Evolutionary conservation across 2,797 vertebrate species (phyloP).

Genomic region (Oryzias sinensis): DNA sequence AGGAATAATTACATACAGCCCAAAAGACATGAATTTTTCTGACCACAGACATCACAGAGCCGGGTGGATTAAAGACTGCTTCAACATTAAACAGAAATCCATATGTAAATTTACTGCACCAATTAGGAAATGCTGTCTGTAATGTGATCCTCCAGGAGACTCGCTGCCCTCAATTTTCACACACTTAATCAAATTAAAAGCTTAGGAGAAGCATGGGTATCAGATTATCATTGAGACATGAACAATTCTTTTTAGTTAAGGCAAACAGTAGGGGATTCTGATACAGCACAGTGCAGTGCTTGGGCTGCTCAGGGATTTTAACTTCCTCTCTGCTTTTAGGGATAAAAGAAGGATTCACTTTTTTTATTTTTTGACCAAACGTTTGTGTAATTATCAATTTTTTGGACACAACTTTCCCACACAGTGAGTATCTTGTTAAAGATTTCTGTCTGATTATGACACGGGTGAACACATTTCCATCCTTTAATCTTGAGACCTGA

Average conservation of each 20-base stretch:
- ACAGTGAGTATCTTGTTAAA: not conserved
- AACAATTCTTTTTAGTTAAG: slow-evolving; percentile 86
- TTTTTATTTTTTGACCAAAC: slow-evolving; percentile 5
- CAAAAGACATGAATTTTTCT: slow-evolving; percentile 75
- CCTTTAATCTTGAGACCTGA: slow-evolving; percentile 39
- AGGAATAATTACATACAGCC: slow-evolving; percentile 79
- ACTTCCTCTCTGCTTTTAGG: slow-evolving; percentile 68
- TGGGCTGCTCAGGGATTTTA: slow-evolving; percentile 86
- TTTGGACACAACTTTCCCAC: not conserved
- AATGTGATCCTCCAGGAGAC: slow-evolving; percentile 86
- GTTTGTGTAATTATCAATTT: not conserved
- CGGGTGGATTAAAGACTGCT: slow-evolving; percentile 87
- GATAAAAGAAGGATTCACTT: not conserved
- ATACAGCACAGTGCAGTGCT: slow-evolving; percentile 84
- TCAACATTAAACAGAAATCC: slow-evolving; percentile 90
- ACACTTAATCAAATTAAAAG: slow-evolving; percentile 97
- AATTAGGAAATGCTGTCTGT: slow-evolving; percentile 80
- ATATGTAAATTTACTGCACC: slow-evolving; percentile 91
- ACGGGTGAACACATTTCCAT: slow-evolving; percentile 23
- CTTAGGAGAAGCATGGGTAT: slow-evolving; percentile 88
- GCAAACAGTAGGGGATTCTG: slow-evolving; percentile 90
- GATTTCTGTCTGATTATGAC: slow-evolving; percentile 4
- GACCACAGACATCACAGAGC: slow-evolving; percentile 85
- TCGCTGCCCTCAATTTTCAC: slow-evolving; percentile 86
- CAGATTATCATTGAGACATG: slow-evolving; percentile 83